Base-by-base conservation (phyloP, 2,888 invertebrate species). In the Nymphalis polychloros region DNA sequence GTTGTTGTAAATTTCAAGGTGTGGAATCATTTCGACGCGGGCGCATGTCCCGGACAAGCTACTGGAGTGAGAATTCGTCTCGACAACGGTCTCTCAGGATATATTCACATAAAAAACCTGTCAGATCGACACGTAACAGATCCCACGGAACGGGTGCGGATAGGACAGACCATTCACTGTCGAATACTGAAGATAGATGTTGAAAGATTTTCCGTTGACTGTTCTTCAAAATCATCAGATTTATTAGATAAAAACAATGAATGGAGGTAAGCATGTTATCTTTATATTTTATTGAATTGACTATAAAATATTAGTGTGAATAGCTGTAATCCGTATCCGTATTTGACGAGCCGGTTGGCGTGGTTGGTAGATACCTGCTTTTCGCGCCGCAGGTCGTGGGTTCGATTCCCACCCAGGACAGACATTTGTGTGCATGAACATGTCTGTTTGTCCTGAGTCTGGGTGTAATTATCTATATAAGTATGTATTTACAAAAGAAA, bases 11-110 rank as follows among this genome's bases (percentile, higher is more conserved):
- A 41, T 53, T 57, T 64, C 17, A 31, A 93, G 93, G 98, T 99
- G 60, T 99, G 99, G 99, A 98, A 97, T 88, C 99, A 99, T 87
- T 99, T 99, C 92, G 99, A 99, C 88, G 97, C 97, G 0, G 97
- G 97, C 41, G 95, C 96, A 1, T 99, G 99, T 89, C 98, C 98
- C 0, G 99, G 99, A 0, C 97, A 98, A 84, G 97, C 99, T 0
- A 97, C 97, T 0, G 99, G 99, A 0, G 96, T 99, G 0, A 95
- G 97, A 70, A 93, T 98, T 52, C 93, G 97, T 0, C 90, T 99
- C 3, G 99, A 99, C 87, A 99, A 99, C 85, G 97, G 97, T 0
- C 94, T 98, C 48, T 96, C 95, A 17, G 98, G 98, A 0, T 99
- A 98, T 85, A 97, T 99, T 79, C 97, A 97, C 81, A 97, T 98